Conservation (phyloP, 2,113 vertebrate genomes). For the Leptobrachium ailaonicum region DNA sequence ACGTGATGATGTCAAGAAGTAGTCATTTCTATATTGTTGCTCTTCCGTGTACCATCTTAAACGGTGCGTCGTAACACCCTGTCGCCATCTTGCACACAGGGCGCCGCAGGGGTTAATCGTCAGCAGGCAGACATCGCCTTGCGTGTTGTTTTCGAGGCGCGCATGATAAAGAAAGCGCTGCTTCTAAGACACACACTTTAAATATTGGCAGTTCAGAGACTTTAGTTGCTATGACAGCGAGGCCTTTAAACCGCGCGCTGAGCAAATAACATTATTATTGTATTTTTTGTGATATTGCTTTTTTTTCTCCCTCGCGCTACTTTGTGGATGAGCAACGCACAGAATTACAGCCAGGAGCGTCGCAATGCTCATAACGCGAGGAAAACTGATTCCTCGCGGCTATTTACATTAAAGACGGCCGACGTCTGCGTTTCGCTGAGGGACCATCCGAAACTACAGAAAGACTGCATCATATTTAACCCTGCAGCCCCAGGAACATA, state of each 20-base stretch:
- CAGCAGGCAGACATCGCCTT: background rate
- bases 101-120: slow-evolving; percentile 14
- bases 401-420: background rate
- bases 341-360: background rate
- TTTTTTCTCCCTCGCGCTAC: background rate
- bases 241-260: slow-evolving; percentile 1
- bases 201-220: slow-evolving; percentile 28
- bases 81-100: background rate
- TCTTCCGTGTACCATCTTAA: too few species aligned
- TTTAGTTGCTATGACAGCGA: slow-evolving; percentile 48
- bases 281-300: slow-evolving; percentile 14
- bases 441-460: too few species aligned
- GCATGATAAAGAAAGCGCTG: background rate
- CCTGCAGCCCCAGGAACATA: too few species aligned
- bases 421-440: too few species aligned
- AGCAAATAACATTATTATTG: slow-evolving; percentile 37
- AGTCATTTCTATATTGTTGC: too few species aligned
- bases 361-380: background rate
- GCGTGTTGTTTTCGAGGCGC: background rate
- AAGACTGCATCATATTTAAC: too few species aligned
- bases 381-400: background rate
- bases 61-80: background rate
- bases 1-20: too few species aligned
- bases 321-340: background rate
- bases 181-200: background rate